Percentiles rank a stretch among this genome's conserved stretches.
Evolutionary conservation across 2,797 vertebrate species (phyloP).

Genomic region (Acanthiza pusilla): DNA sequence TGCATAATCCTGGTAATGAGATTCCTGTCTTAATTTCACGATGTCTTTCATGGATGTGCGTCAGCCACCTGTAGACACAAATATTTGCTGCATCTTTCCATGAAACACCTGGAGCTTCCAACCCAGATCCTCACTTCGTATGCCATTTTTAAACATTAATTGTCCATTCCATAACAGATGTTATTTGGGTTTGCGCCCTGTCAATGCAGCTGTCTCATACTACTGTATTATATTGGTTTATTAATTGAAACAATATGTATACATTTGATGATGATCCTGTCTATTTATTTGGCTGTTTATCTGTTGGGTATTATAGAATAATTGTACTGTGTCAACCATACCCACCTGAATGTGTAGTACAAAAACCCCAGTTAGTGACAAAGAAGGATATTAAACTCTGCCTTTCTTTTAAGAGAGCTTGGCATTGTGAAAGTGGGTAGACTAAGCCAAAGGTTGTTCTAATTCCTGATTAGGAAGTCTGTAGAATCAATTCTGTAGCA

Average conservation of each 20-base stretch:
- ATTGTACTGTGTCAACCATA: not conserved
- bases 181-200: not conserved
- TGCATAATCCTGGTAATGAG: not conserved
- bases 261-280: not conserved
- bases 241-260: not conserved
- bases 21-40: not conserved
- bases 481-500: not conserved
- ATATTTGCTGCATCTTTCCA: not conserved
- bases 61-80: not conserved
- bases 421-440: not conserved
- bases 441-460: not conserved
- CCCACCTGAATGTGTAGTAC: not conserved
- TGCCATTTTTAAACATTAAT: not conserved
- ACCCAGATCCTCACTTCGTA: not conserved
- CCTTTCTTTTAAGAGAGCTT: not conserved
- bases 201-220: not conserved
- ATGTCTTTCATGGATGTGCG: not conserved
- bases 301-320: not conserved
- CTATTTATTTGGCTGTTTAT: not conserved
- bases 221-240: not conserved
- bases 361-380: not conserved
- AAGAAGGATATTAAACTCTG: not conserved
- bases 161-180: accelerated
- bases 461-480: not conserved
- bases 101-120: not conserved